These are phyloP conservation scores for Epinotia ramella DNA, from an alignment of 2,888 invertebrate species.

Conservation along the genomic window DNA sequence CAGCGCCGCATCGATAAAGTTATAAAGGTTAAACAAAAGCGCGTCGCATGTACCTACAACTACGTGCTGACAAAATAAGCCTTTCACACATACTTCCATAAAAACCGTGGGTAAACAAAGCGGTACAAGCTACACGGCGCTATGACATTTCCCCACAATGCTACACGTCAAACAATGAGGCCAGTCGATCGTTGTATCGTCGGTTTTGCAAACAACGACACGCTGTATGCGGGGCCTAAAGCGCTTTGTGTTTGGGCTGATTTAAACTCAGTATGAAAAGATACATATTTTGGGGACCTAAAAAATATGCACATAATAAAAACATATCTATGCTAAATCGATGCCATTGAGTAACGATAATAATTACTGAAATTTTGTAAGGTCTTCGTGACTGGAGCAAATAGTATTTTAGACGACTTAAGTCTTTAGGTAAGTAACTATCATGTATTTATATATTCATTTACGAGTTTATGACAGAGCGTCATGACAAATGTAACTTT, in stretches of 20 bases:
- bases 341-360: background rate
- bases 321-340: background rate
- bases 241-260: slow-evolving; percentile 17
- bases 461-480: too few species aligned
- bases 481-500: too few species aligned
- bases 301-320: background rate
- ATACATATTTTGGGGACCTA: background rate
- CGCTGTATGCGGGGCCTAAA: slow-evolving; percentile 41
- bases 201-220: slow-evolving; percentile 52
- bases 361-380: background rate
- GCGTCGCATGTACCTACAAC: background rate
- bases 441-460: too few species aligned
- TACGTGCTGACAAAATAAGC: slow-evolving; percentile 28
- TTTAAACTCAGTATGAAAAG: background rate
- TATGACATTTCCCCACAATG: slow-evolving; percentile 54
- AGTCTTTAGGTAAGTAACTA: too few species aligned
- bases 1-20: background rate
- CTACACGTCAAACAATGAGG: slow-evolving; percentile 55
- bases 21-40: slow-evolving; percentile 21
- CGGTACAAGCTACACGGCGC: slow-evolving; percentile 41
- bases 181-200: slow-evolving; percentile 58
- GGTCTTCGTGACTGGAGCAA: too few species aligned
- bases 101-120: slow-evolving; percentile 38
- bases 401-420: too few species aligned
- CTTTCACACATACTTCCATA: slow-evolving; percentile 37